Base-by-base conservation (phyloP, 2,113 vertebrate genomes). In the Alethe diademata region DNA sequence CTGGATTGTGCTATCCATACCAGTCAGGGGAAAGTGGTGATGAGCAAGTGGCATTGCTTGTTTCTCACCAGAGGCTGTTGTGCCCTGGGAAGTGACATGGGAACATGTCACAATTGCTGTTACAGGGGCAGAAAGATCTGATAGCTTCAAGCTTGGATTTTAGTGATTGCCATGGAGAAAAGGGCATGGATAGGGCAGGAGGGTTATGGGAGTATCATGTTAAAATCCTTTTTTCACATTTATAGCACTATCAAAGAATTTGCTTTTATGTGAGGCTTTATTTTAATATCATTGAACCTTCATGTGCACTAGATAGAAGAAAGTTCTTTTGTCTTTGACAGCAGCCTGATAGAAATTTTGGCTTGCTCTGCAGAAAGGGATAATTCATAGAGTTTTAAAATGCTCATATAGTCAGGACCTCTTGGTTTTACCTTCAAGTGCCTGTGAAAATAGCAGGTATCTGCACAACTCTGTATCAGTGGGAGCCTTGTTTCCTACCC, bases 281-380 rank as follows among this genome's bases (percentile, higher is more conserved):
- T 88, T 88, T 93, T 64, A 76, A 14, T 90, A 36, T 45, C n/a
- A 8, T 65, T 73, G 58, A 70, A 20, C 43, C 23, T 85, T 76
- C 35, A 7, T 2, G 2, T 50, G 66, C 35, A 6, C 50, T 57
- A 35, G 38, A 7, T 35, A 62, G 57, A 71, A 82, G 40, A 70
- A 78, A 50, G n/a, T 48, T 62, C n/a, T 89, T 87, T 88, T 78
- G 78, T 86, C 67, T 76, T 66, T 80, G 60, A 16, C 64, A 86
- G 72, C 75, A 88, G 54, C 75, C 33, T 86, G 35, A 24, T 23
- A 31, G 36, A 75, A 65, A 69, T 61, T 50, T 72, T 82, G 65
- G 13, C 53, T 94, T 93, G 29, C 45, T 79, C 42, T 79, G 82
- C 42, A 58, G 45, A 61, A 75, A 29, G 22, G 6, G 36, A 11